Percentiles rank a stretch among this genome's conserved stretches.
phyloP scores from a whole-genome alignment of 2,888 invertebrate genomes.

The Ormyrus rosae region DNA sequence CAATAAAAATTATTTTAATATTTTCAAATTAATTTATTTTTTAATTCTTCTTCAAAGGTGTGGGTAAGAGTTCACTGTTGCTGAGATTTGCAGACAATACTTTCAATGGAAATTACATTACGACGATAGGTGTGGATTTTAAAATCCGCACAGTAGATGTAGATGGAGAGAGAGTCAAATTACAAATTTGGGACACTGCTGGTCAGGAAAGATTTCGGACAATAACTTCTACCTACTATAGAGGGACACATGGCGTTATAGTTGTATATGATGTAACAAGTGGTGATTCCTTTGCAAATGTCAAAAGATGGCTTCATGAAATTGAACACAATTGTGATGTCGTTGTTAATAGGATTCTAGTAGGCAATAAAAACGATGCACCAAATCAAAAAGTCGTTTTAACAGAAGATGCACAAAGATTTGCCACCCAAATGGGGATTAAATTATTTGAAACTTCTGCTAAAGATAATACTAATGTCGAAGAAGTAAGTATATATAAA shows the following conservation, averaged over 20 bases:
- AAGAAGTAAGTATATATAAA: constrained; percentile 87
- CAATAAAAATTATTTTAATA: background rate
- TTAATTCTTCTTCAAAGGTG: constrained; percentile 81
- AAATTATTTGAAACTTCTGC: constrained; percentile 98
- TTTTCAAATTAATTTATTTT: background rate
- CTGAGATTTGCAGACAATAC: constrained; percentile 98
- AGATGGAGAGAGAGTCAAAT: constrained; percentile 92
- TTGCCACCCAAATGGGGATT: constrained; percentile 98
- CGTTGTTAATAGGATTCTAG: constrained; percentile 97
- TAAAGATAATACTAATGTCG: constrained; percentile 99
- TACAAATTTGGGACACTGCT: constrained; percentile 99
- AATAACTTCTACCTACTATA: constrained; percentile 98
- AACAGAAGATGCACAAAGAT: constrained; percentile 97
- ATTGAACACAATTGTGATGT: constrained; percentile 99
- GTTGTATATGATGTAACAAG: constrained; percentile 99
- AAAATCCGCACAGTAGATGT: constrained; percentile 98
- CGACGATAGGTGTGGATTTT: constrained; percentile 99
- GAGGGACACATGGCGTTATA: constrained; percentile 99
- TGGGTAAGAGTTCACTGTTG: constrained; percentile 98
- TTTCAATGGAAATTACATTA: constrained; percentile 98
- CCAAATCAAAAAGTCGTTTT: constrained; percentile 96
- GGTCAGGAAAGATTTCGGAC: constrained; percentile 98
- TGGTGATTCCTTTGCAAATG: constrained; percentile 99
- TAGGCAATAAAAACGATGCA: constrained; percentile 98
- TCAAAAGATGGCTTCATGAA: constrained; percentile 99